phyloP scores from a whole-genome alignment of 2,888 invertebrate species.

The Dioctria rufipes region DNA sequence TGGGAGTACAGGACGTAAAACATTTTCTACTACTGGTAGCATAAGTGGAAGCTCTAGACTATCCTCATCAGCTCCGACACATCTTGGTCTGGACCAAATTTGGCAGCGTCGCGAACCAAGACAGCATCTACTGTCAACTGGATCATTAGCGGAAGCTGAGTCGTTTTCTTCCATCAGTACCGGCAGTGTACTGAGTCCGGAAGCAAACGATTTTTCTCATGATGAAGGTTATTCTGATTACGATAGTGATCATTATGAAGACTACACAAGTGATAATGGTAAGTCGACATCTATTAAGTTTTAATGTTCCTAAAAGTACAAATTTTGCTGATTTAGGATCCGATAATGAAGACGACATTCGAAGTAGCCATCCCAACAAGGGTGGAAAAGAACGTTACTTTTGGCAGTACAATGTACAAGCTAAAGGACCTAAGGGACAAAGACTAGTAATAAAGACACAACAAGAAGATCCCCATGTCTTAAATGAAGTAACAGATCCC shows the following conservation, averaged over 20 bases:
- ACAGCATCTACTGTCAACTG: conserved; percentile 87
- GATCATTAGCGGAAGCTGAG: conserved; percentile 87
- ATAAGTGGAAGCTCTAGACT: conserved; percentile 75
- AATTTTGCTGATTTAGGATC: conserved; percentile 62
- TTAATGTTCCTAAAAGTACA: conserved; percentile 7
- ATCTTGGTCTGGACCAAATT: conserved; percentile 85
- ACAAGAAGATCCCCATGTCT: conserved; percentile 91
- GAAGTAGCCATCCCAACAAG: conserved; percentile 61
- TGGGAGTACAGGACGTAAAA: conserved; percentile 64
- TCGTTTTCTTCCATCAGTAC: conserved; percentile 88
- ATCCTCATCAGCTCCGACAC: conserved; percentile 90
- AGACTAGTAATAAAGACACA: conserved; percentile 87
- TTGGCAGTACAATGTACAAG: conserved; percentile 99
- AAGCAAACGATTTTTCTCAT: conserved; percentile 83
- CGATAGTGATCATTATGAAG: conserved; percentile 90
- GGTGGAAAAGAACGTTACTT: conserved; percentile 89
- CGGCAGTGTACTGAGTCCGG: conserved; percentile 87
- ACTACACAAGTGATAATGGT: conserved; percentile 87
- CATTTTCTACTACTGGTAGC: conserved; percentile 49
- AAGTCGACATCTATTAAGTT: conserved; percentile 56
- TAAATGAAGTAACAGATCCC: conserved; percentile 94
- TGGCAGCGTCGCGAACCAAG: conserved; percentile 91
- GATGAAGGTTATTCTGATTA: conserved; percentile 90
- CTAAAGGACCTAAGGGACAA: conserved; percentile 97
- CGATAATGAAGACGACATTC: conserved; percentile 68